Percentiles rank a stretch among this genome's conserved stretches.
phyloP scores from a whole-genome alignment of 1,140 invertebrate species.

The Drosophila ogumai region DNA sequence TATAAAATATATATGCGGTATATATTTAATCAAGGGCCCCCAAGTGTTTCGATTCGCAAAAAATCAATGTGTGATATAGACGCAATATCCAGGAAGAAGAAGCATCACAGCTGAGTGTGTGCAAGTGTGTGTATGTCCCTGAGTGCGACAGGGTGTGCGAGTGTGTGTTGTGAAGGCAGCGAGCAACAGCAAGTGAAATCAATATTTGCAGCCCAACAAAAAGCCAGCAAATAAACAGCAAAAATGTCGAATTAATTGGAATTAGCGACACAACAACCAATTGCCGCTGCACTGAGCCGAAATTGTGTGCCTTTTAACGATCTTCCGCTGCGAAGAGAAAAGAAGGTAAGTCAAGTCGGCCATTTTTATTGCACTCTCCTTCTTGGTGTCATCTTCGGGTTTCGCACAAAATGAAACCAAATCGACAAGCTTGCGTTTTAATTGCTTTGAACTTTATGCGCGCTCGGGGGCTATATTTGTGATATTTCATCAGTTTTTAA shows the following conservation, averaged over 20 bases:
- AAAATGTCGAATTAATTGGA: slow-evolving; percentile 62
- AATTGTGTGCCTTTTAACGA: slow-evolving; percentile 38
- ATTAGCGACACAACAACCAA: slow-evolving; percentile 28
- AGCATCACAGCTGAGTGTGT: slow-evolving; percentile 72
- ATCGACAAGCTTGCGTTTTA: slow-evolving; percentile 43
- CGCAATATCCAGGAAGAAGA: slow-evolving; percentile 41
- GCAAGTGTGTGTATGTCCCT: slow-evolving; percentile 24
- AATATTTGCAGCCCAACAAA: slow-evolving; percentile 49
- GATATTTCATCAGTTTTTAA: slow-evolving; percentile 22
- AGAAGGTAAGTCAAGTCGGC: slow-evolving; percentile 79
- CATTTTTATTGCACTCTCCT: slow-evolving; percentile 70
- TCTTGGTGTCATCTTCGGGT: slow-evolving; percentile 4
- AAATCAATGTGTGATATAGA: slow-evolving; percentile 72
- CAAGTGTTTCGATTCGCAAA: slow-evolving; percentile 30
- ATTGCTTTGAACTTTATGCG: slow-evolving; percentile 62
- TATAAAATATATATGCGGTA: slow-evolving; percentile 37
- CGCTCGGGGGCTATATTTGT: not conserved
- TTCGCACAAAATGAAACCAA: slow-evolving; percentile 19
- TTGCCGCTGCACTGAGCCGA: slow-evolving; percentile 25
- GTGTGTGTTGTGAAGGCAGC: slow-evolving; percentile 37
- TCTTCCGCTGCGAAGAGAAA: slow-evolving; percentile 41
- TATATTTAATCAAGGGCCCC: slow-evolving; percentile 14
- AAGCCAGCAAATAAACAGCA: slow-evolving; percentile 57
- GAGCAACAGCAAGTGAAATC: slow-evolving; percentile 63
- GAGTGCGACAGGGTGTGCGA: slow-evolving; percentile 22